Evolutionary conservation across 1,140 invertebrate genomes (phyloP), one percentile per base, ranked within the genome.

Genomic region (Procambarus clarkii): DNA sequence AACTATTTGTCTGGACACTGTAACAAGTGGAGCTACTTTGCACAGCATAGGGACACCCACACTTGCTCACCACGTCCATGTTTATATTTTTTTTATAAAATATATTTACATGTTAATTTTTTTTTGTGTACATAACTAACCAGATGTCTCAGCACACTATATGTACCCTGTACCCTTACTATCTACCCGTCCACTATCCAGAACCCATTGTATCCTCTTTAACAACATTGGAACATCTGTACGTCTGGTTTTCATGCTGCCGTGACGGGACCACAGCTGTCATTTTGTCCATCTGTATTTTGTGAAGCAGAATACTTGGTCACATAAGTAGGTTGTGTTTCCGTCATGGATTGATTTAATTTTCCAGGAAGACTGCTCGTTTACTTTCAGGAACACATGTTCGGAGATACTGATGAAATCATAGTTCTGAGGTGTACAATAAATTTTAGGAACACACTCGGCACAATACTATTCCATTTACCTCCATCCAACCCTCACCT

Each of bases 31-130:
- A 81, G 8, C 50, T 21, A 3, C 46, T 24, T n/a, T n/a, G 69
- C 24, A 50, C 60, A 69, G 46, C 69, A 76, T 21, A 54, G 46
- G 83, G 83, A 86, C 83, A 86, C 83, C 83, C 83, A 86, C 83
- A 86, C 83, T 86, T 24, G 83, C 69, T 69, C 69, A 74, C n/a
- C 64, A 50, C 64, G 50, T 21, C 9, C 45, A 74, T 34, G n/a
- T 82, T 58, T 58, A 54, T 34, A 34, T 34, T 34, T 34, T 34
- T 34, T 54, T 82, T 54, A 24, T 82, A 15, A 8, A 48, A 48
- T 82, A 58, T 58, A 50, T 54, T 58, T 82, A 82, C 80, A 82
- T 82, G 80, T 82, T 34, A 54, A 60, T 46, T 79, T 58, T 82
- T 50, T 24, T 15, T 15, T 50, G 48, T 50, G 48, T 58, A 82